Base-by-base conservation (phyloP, 2,113 vertebrate genomes). In the Cathartes aura region DNA sequence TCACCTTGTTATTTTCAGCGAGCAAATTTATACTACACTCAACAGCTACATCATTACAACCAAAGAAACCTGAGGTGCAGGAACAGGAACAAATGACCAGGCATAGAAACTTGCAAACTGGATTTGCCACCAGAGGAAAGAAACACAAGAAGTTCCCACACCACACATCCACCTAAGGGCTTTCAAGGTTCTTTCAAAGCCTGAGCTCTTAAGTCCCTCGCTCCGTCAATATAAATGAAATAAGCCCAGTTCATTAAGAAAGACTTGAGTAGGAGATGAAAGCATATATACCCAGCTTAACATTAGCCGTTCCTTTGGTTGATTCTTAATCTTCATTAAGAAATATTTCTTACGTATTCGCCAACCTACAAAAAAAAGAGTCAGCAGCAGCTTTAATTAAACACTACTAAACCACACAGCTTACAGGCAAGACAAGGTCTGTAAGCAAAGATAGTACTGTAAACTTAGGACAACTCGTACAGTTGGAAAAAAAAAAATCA, bases 301-400 rank as follows among this genome's bases (percentile, higher is more conserved):
- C 81, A 99, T 98, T 18, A 99, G 99, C 14, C 98, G 96, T 75
- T 99, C 99, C 97, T 99, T 99, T 93, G 99, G 99, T 96, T 99
- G 99, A 96, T 99, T 99, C 98, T 99, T 99, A 97, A 99, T 99
- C 98, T 99, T 99, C 97, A 99, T 99, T 86, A 99, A 96, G 93
- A 99, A 99, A 92, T 99, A 99, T 92, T 99, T 99, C 98, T 99
- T 99, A 96, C 99, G 98, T 98, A 99, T 99, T 91, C 99, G 98
- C 99, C 99, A 99, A 56, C 99, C 99, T 99, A 56, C 29, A 82
- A 85, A 58, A 62, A 36, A n/a, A 62, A 82, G 12, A 68, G 42
- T 42, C 79, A 84, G 12, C 62, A 84, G 42, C 5, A 47, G 73
- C 48, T 89, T 86, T 82, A 85, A 94, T 63, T 72, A 91, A 85